Conservation (phyloP, 2,888 invertebrate genomes). For the Patella pellucida region DNA sequence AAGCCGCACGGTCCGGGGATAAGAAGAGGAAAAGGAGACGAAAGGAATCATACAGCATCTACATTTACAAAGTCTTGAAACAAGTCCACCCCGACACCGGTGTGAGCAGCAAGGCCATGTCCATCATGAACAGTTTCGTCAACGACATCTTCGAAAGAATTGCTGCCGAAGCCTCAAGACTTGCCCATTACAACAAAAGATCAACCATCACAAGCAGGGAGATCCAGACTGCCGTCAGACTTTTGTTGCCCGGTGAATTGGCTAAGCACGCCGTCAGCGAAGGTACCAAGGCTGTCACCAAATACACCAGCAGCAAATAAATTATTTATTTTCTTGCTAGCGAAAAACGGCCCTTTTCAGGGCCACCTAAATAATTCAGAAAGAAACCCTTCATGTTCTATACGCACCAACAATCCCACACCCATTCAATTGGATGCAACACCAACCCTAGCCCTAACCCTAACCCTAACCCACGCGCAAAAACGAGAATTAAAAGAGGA, state of each 20-base stretch:
- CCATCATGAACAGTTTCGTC: constrained; percentile 53
- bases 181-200: constrained; percentile 48
- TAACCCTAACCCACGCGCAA: too few species aligned
- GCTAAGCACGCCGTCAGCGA: constrained; percentile 78
- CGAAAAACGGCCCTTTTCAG: too few species aligned
- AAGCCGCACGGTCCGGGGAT: constrained; percentile 48
- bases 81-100: constrained; percentile 66
- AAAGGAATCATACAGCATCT: constrained; percentile 55
- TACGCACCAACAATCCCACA: too few species aligned
- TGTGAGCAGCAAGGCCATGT: too few species aligned
- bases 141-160: constrained; percentile 63
- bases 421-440: too few species aligned
- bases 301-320: too few species aligned
- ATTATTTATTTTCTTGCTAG: too few species aligned
- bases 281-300: constrained; percentile 68
- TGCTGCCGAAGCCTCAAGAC: constrained; percentile 53
- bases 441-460: too few species aligned
- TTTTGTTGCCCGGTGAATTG: constrained; percentile 81
- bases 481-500: too few species aligned
- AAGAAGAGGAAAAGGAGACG: constrained; percentile 55
- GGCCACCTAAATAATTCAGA: too few species aligned
- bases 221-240: constrained; percentile 79
- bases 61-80: constrained; percentile 59
- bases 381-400: too few species aligned
- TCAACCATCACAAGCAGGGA: constrained; percentile 77